Evolutionary conservation across 2,888 invertebrate genomes (phyloP), one percentile per base, ranked within the genome.

Genomic region (Sphaerophoria taeniata): DNA sequence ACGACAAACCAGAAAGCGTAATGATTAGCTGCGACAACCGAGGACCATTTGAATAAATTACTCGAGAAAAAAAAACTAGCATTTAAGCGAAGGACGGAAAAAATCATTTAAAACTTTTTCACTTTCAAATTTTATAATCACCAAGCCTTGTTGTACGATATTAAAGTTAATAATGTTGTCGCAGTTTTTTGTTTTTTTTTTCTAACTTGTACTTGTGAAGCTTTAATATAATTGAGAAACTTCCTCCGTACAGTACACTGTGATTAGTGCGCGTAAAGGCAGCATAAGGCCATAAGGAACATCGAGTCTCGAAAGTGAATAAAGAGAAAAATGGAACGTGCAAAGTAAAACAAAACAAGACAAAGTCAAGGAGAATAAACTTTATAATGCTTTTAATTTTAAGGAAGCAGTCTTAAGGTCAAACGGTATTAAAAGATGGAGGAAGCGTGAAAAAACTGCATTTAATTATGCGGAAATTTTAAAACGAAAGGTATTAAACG

Each of bases 31-130:
- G 0, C 39, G 7, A 60, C 39, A 24, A 24, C 24, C 12, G n/a
- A 43, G 39, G 4, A 33, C 33, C 45, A 61, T 45, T 61, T 61
- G 61, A 61, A 45, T 45, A 63, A 73, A 63, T 74, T 65, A 55
- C 45, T 34, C 39, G 55, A 39, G 39, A 39, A 39, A 39, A 39
- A 39, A 9, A 7, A 43, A 43, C 9, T 11, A 43, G 12, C 43
- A 24, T 24, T 24, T 43, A 7, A 43, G 11, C 2, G 9, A 9
- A 43, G 43, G n/a, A 34, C 53, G 36, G 45, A 56, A 47, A 56
- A 49, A 16, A n/a, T 49, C 56, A 34, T 33, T 58, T 56, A 56
- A 53, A 74, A 65, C 65, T 74, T 74, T 75, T 58, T 58, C 65
- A 53, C 61, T 63, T 73, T 31, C 16, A 63, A 63, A 31, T 31